phyloP scores from a whole-genome alignment of 2,888 invertebrate genomes.

The Pterostichus niger region DNA sequence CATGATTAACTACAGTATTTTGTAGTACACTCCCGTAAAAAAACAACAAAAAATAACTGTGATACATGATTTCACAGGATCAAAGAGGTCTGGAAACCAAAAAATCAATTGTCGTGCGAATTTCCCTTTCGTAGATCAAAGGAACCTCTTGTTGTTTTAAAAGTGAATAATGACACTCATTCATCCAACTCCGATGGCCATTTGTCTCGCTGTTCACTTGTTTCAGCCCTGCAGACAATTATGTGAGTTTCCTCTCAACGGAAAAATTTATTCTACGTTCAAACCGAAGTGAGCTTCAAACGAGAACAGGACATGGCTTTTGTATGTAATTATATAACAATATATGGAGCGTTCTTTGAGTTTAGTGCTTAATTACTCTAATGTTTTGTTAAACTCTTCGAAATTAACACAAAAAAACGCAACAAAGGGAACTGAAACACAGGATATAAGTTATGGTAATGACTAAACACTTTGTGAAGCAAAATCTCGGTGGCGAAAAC shows the following conservation, averaged over 20 bases:
- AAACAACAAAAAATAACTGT: slow-evolving; percentile 13
- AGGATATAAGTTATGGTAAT: no score
- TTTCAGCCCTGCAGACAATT: slow-evolving; percentile 35
- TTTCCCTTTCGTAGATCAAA: slow-evolving; percentile 27
- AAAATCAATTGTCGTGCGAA: slow-evolving; percentile 7
- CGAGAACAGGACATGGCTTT: neutral
- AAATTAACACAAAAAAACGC: neutral
- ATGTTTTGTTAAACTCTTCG: slow-evolving; percentile 14
- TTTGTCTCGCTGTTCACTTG: slow-evolving; percentile 40
- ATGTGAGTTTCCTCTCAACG: slow-evolving; percentile 20
- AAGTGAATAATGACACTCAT: slow-evolving; percentile 42
- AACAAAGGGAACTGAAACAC: neutral
- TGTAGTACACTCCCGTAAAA: neutral
- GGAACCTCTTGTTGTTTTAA: slow-evolving; percentile 33
- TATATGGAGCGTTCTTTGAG: neutral
- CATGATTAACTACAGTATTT: no score
- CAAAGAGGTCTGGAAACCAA: neutral
- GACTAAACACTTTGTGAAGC: no score
- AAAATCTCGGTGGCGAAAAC: no score
- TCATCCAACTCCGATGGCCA: slow-evolving; percentile 33
- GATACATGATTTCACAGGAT: slow-evolving; percentile 17
- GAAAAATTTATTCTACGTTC: slow-evolving; percentile 19
- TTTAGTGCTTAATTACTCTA: neutral
- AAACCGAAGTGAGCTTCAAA: slow-evolving; percentile 5
- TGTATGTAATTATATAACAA: slow-evolving; percentile 16